phyloP scores from a whole-genome alignment of 2,113 vertebrate genomes.

The Cynoglossus semilaevis region DNA sequence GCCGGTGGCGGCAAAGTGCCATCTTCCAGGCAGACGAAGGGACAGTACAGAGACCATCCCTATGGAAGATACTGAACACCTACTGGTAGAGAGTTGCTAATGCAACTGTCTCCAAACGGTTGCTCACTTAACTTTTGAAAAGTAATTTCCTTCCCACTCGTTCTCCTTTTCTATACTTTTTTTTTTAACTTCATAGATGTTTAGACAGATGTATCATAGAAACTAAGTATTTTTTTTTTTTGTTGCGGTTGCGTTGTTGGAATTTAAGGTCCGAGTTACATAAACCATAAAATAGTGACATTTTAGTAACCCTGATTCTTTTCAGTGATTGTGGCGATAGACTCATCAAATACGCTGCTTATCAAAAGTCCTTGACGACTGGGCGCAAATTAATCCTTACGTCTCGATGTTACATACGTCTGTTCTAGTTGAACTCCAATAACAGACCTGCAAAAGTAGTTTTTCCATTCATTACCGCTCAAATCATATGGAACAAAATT shows the following conservation, averaged over 20 bases:
- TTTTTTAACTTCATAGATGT: constrained; percentile 42
- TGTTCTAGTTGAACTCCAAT: no score
- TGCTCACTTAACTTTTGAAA: constrained; percentile 91
- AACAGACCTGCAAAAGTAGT: background rate
- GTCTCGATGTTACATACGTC: constrained; percentile 33
- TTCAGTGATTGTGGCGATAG: constrained; percentile 65
- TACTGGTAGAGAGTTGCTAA: constrained; percentile 80
- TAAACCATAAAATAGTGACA: constrained; percentile 45
- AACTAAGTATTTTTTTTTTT: constrained; percentile 23
- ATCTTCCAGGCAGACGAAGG: constrained; percentile 82
- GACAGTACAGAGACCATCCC: constrained; percentile 89
- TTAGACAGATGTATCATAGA: constrained; percentile 57
- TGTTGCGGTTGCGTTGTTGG: constrained; percentile 55
- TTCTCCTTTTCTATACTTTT: constrained; percentile 58
- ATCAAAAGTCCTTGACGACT: constrained; percentile 54
- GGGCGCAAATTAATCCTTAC: constrained; percentile 47
- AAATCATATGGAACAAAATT: no score
- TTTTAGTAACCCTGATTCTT: constrained; percentile 56
- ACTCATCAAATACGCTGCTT: constrained; percentile 57
- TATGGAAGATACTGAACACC: constrained; percentile 90
- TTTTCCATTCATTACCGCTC: constrained; percentile 26
- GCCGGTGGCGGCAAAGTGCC: constrained; percentile 81
- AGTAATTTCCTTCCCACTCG: constrained; percentile 87
- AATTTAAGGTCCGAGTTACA: constrained; percentile 40
- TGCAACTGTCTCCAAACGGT: constrained; percentile 88